Base-by-base conservation (phyloP, 2,797 vertebrate genomes). In the Labeo calbasu region DNA sequence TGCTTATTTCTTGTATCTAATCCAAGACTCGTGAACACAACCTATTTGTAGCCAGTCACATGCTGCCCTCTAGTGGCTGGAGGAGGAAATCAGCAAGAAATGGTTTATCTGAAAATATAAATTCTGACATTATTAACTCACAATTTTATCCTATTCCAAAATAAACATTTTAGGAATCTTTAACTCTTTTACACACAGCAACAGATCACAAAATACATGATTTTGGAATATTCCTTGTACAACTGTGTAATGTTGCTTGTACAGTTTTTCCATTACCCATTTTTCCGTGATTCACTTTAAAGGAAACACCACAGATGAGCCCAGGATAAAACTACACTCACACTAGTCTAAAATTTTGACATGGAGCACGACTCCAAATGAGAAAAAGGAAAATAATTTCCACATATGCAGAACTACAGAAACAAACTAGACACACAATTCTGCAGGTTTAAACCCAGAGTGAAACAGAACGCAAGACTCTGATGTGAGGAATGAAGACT, bases 51-150 rank as follows among this genome's bases (percentile, higher is more conserved):
- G 71, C 82, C 87, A 86, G 78, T 89, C 59, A 48, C 70, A 86
- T 85, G 89, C 92, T 94, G 92, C 94, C 92, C 91, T 92, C 94
- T 93, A 72, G 92, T 92, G 94, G 91, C 55, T 40, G 77, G 0
- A 79, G 19, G 40, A 55, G 69, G 55, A 73, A 36, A 48, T 65
- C 36, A 63, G 5, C 46, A 53, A 61, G n/a, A 77, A 77, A 55
- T 14, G 9, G 11, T 36, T 75, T 5, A 17, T 57, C 21, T 11
- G 36, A 40, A 46, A 71, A 71, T 8, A 12, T 12, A 15, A 32
- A 32, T 53, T 32, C 48, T 32, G 25, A 51, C 10, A 36, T 36
- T 36, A 75, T n/a, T 36, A 43, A 46, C 8, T 69, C 6, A 43
- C 1, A 1, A 1, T 46, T 70, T 46, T 71, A 40, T 25, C 9